phyloP scores from a whole-genome alignment of 2,888 invertebrate genomes.

The Spodoptera picta region DNA sequence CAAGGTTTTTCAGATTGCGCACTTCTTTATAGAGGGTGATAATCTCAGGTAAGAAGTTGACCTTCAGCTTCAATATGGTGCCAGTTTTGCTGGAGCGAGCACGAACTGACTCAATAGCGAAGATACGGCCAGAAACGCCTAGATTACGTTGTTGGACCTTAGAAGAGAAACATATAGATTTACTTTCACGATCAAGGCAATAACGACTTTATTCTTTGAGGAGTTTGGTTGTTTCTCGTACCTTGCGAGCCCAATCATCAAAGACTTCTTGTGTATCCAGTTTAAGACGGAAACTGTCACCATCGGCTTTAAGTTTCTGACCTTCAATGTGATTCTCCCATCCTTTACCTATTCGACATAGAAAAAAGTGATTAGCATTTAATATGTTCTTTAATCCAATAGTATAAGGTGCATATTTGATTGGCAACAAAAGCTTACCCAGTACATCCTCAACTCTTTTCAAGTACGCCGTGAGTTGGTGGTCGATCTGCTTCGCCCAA shows the following conservation, averaged over 20 bases:
- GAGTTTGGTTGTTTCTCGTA: constrained; percentile 48
- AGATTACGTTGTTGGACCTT: constrained; percentile 97
- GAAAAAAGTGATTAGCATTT: not conserved
- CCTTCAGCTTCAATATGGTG: constrained; percentile 95
- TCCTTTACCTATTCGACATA: constrained; percentile 92
- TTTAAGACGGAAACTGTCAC: constrained; percentile 98
- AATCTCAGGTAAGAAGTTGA: constrained; percentile 99
- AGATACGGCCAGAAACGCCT: constrained; percentile 97
- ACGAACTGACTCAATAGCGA: constrained; percentile 95
- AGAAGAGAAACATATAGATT: not conserved
- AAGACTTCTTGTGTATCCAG: constrained; percentile 99
- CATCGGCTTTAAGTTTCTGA: constrained; percentile 98
- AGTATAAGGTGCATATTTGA: too few relatives aligned
- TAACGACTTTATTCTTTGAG: not conserved
- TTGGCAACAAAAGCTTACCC: constrained; percentile 85
- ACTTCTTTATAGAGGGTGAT: constrained; percentile 99
- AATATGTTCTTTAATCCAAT: not conserved
- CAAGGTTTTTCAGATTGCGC: constrained; percentile 97
- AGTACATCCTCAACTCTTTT: constrained; percentile 99
- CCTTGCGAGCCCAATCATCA: constrained; percentile 98
- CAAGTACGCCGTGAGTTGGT: constrained; percentile 98
- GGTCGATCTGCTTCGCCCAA: constrained; percentile 99
- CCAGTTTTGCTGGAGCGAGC: constrained; percentile 93
- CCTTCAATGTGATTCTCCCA: constrained; percentile 99
- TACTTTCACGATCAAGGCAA: not conserved